phyloP scores from a whole-genome alignment of 2,113 vertebrate genomes.

The Pachycephala philippinensis region DNA sequence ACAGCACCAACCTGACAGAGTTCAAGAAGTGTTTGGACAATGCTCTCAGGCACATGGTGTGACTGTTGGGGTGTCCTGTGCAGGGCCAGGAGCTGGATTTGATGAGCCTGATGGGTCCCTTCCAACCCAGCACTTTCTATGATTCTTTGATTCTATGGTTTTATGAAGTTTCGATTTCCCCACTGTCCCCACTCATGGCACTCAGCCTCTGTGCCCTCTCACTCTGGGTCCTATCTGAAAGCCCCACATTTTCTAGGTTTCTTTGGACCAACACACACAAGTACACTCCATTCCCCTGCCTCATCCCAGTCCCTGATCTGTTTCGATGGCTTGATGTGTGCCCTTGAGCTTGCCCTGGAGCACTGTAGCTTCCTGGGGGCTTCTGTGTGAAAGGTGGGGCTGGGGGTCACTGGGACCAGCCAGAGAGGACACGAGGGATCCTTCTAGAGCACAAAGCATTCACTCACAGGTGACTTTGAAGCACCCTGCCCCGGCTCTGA shows the following conservation, averaged over 20 bases:
- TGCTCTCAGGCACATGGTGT: neutral
- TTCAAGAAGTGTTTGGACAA: neutral
- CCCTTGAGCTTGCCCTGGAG: neutral
- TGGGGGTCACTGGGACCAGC: neutral
- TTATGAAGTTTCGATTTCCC: neutral
- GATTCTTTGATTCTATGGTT: neutral
- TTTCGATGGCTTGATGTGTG: neutral
- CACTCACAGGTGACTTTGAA: neutral
- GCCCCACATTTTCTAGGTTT: neutral
- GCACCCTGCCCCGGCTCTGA: neutral
- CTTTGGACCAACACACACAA: neutral
- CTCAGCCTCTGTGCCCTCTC: neutral
- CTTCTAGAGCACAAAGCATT: neutral
- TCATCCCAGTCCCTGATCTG: neutral
- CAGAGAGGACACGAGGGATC: fast-evolving
- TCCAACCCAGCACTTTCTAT: neutral
- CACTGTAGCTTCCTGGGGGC: neutral
- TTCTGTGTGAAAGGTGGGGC: neutral
- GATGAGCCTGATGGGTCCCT: neutral
- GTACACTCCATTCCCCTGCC: neutral
- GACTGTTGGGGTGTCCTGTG: neutral
- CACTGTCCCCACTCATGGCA: neutral
- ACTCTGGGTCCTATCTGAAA: neutral
- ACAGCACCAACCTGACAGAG: neutral
- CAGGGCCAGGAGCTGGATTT: neutral